Conservation (phyloP, 2,888 invertebrate genomes). For the Cetonia aurata region DNA sequence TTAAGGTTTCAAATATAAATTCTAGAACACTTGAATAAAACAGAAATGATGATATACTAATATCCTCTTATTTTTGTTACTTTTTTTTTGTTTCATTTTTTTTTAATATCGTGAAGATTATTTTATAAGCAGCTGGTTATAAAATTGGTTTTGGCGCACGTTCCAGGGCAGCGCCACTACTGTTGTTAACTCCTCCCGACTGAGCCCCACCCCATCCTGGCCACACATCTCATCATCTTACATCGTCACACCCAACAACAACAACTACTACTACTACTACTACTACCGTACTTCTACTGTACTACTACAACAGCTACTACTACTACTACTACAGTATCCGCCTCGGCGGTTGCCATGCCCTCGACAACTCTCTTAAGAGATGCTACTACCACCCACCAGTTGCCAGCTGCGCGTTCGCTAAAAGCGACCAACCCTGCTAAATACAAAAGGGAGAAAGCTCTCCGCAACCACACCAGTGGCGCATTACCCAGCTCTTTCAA, state of each 20-base stretch:
- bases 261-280: conserved; percentile 50
- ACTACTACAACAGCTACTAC: conserved; percentile 55
- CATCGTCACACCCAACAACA: conserved; percentile 62
- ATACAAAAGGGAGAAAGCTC: conserved; percentile 40
- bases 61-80: neutral
- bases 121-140: conserved; percentile 48
- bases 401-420: conserved; percentile 47
- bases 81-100: conserved; percentile 5
- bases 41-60: neutral
- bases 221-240: conserved; percentile 64
- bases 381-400: conserved; percentile 48
- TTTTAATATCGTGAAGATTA: conserved; percentile 26
- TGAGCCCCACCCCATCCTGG: conserved; percentile 61
- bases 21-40: too few species aligned
- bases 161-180: conserved; percentile 64
- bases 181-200: conserved; percentile 64
- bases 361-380: conserved; percentile 51
- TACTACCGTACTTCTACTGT: conserved; percentile 8
- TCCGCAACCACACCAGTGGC: conserved; percentile 49
- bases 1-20: too few species aligned
- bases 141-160: conserved; percentile 61
- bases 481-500: conserved; percentile 52
- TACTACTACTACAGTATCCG: conserved; percentile 55
- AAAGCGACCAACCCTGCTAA: too few species aligned
- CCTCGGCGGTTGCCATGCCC: conserved; percentile 55